Evolutionary conservation across 2,888 invertebrate genomes (phyloP), one percentile per base, ranked within the genome.

Genomic region (Sclerodermus sp.): DNA sequence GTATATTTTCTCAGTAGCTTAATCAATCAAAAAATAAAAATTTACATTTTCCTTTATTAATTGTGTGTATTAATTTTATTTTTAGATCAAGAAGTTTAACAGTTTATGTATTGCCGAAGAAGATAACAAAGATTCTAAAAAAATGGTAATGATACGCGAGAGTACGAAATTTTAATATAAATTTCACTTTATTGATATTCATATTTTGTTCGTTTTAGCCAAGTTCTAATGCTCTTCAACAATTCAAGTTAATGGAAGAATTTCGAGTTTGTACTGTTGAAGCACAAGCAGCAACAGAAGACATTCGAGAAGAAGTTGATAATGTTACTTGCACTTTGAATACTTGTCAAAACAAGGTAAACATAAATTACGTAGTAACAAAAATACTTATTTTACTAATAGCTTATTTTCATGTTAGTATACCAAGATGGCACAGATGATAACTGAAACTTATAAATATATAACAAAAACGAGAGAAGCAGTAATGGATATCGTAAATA

Each of bases 251-350:
- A 51, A 77, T 77, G 73, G 74, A 73, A 53, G 68, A 74, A 60
- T 73, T 74, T 47, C 58, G 70, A 61, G 43, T 73, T n/a, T 76
- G 75, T 38, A 72, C 74, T 18, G 71, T 74, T 4, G 76, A 76
- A 51, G 75, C 70, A 23, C 75, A 77, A 64, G 67, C 73, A 31
- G 71, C 73, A 13, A 71, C 71, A 12, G 74, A 77, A 59, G 72
- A 76, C 49, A 68, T 77, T 29, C 62, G 63, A 9, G 74, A 77
- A 54, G 74, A 76, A 61, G 66, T 73, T 45, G 64, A 60, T 32
- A 52, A 57, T 5, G 62, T 74, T 32, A 58, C 69, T 38, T 61
- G 57, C 12, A 68, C 67, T 47, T 72, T 77, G 41, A 65, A 64
- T 47, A 58, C 53, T 31, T 68, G 68, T 39, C 71, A 76, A 45